Evolutionary conservation across 2,113 vertebrate genomes (phyloP), one percentile per base, ranked within the genome.

Genomic region (Atractosteus spatula): DNA sequence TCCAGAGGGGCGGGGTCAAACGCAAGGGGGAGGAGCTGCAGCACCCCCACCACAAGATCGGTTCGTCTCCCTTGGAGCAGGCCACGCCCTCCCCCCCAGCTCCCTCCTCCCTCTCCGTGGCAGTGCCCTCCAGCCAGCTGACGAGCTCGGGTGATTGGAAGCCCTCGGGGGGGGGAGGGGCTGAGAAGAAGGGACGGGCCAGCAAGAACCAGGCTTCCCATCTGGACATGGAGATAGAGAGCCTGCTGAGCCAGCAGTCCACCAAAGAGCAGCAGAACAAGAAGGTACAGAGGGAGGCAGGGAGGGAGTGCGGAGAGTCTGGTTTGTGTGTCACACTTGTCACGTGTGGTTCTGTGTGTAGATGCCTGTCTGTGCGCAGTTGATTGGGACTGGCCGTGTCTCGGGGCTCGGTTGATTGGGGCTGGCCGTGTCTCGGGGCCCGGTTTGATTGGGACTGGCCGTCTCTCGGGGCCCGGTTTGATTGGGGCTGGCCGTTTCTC

Each of bases 211-310:
- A 92, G 73, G 93, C 94, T 0, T 96, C 95, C 2, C 94, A 97
- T 54, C 51, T 97, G 77, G 95, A 97, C 72, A 91, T 96, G 88
- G 96, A 97, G 82, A 97, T 97, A 2, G 95, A 96, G 81, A 96
- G 92, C 71, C 88, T 97, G 69, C 82, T 97, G 71, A 97, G 91
- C 80, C 96, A 97, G 54, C 96, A 97, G 76, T 97, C 96, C 64
- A 97, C 96, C 5, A 97, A 96, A 78, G 95, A 97, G 80, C 94
- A 96, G 79, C 94, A 96, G 83, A 96, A 93, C 87, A 97, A 97
- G 82, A 97, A 97, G 94, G 96, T 96, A 72, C 10, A 8, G 55
- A 10, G 62, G 11, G 17, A 41, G 14, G 29, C 13, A 61, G 3
- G 11, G 65, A 78, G 73, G 66, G 55, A 76, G 66, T 3, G 12